Evolutionary conservation across 2,888 invertebrate genomes (phyloP), one percentile per base, ranked within the genome.

Genomic region (Nephrotoma guestfalica): DNA sequence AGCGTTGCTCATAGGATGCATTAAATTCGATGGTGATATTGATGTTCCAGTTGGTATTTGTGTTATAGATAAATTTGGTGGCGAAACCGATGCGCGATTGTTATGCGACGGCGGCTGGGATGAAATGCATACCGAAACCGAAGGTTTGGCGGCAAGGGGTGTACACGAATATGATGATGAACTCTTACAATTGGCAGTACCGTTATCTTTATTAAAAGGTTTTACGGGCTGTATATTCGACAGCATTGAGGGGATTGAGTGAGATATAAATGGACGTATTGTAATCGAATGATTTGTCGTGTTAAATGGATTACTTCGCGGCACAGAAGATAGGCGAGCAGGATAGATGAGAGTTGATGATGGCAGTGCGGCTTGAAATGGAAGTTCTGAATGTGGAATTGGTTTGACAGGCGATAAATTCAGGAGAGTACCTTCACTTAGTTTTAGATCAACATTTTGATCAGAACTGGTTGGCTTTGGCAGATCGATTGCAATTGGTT

Each of bases 351-450:
- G 84, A 13, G 84, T 84, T 4, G 84, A 84, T n/a, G 84, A 84
- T n/a, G 84, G 84, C 0, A 84, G 84, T n/a, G 84, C 84, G 3
- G 84, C 42, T 84, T 84, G 84, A 41, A 84, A 84, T 7, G 84
- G 84, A 15, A 84, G 42, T 84, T 84, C 84, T 41, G 84, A 84
- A 84, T 84, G 84, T 15, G 84, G 84, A 41, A 84, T 84, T 3
- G 84, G 84, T 84, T 84, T 84, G 41, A 84, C 84, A 15, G 84
- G 84, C 9, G 84, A 84, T 84, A 84, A 41, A 84, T 84, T 84
- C 5, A 84, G 4, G 6, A 84, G 42, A n/a, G 84, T 84, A 0
- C 42, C 42, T 84, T 84, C 84, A 9, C 84, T 84, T 84, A 84
- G 41, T 84, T 84, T 84, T 15, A 84, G 15, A 84, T 84, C 41